Percentiles rank a stretch among this genome's conserved stretches.
phyloP scores from a whole-genome alignment of 2,113 vertebrate genomes.

The Stegastes partitus region DNA sequence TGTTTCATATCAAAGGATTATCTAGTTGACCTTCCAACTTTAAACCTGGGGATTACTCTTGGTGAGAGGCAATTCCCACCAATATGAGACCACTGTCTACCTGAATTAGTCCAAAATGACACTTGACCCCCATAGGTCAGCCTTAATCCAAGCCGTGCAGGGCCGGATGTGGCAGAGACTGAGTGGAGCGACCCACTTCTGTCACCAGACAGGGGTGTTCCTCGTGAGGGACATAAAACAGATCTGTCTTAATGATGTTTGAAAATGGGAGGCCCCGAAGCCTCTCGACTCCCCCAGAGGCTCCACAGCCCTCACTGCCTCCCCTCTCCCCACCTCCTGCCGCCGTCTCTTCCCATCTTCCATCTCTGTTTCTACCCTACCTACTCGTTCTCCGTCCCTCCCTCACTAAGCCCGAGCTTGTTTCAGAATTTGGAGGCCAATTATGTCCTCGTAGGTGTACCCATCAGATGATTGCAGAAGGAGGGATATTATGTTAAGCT shows the following conservation, averaged over 20 bases:
- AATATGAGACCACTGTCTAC: conserved; percentile 71
- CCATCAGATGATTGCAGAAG: conserved; percentile 80
- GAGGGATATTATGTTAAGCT: conserved; percentile 81
- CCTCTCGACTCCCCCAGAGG: conserved; percentile 26
- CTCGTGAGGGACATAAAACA: conserved; percentile 76
- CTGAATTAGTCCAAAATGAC: conserved; percentile 80
- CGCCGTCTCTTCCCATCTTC: conserved; percentile 13
- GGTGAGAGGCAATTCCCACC: conserved; percentile 71
- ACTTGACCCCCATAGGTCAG: conserved; percentile 82
- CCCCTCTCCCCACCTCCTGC: no score
- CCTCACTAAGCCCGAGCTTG: conserved; percentile 50
- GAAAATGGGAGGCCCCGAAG: conserved; percentile 64
- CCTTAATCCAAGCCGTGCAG: conserved; percentile 75
- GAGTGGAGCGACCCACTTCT: conserved; percentile 74
- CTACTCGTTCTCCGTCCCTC: not conserved
- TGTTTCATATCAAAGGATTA: conserved; percentile 81
- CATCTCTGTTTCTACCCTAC: conserved; percentile 12
- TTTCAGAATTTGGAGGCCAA: conserved; percentile 75
- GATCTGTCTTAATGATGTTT: conserved; percentile 79
- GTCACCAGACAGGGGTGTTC: conserved; percentile 65
- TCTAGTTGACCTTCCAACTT: conserved; percentile 75
- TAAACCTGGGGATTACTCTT: conserved; percentile 56
- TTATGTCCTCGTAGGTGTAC: conserved; percentile 76
- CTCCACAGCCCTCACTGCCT: not conserved
- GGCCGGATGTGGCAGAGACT: conserved; percentile 79